Evolutionary conservation across 2,888 invertebrate genomes (phyloP), one percentile per base, ranked within the genome.

Genomic region (Pyrochroa serraticornis): DNA sequence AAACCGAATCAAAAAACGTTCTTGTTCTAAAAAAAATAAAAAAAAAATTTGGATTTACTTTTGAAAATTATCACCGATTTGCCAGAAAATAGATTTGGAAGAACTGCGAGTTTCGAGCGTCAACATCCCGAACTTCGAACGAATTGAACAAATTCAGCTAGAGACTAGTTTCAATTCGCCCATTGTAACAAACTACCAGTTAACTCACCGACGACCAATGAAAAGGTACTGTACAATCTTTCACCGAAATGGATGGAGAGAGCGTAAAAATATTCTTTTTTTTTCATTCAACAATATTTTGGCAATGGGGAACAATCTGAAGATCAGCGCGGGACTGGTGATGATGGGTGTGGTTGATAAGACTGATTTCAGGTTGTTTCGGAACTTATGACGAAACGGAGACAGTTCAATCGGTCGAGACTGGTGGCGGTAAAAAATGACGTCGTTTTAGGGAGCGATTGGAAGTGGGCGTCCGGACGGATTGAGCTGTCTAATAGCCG

Each of bases 211-310:
- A 42, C 52, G 62, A 58, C 61, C 54, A 58, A 55, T 63, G 52
- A 57, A 68, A 70, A 71, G 72, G 71, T 74, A 72, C 73, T 75
- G 72, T 75, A 76, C 74, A 76, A 69, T 67, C 61, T 69, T 63
- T 70, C 63, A 64, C 56, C 68, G 65, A 70, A 73, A 68, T 70
- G 72, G 72, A 75, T 73, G 75, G 74, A 74, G 22, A 22, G 65
- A 71, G 70, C 70, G 73, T 71, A 75, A 73, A 70, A 67, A 70
- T 69, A 66, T 67, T 63, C 58, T 64, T 22, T 22, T 22, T 22
- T 22, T 22, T 22, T 22, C 38, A 45, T 53, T 53, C 41, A 53
- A 53, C 53, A 53, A 46, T 34, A 12, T 46, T 7, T 13, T 50
- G 22, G 22, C 5, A 5, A 22, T 22, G 22, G 22, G 22, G 3